Base-by-base conservation (phyloP, 2,888 invertebrate species). In the Cartodere bifasciata region DNA sequence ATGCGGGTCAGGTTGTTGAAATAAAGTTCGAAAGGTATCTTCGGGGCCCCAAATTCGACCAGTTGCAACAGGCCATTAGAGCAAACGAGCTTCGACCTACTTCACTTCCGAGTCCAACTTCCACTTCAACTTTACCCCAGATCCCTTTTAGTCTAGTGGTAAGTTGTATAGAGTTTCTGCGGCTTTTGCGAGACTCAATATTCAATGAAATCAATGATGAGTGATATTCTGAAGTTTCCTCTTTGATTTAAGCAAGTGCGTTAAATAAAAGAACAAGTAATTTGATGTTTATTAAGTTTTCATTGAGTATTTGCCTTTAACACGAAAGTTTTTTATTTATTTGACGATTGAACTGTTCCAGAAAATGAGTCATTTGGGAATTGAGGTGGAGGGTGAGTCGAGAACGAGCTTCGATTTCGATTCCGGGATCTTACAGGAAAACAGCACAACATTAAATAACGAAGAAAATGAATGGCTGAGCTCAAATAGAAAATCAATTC, bases 31-130 rank as follows among this genome's bases (percentile, higher is more conserved):
- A 80, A 44, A 63, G 82, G 44, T 92, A 86, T 56, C 68, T 86
- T 11, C 72, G 86, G 32, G 90, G 88, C n/a, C 83, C 85, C 45
- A 84, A 85, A 60, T 86, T 75, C 61, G 85, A 86, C 52, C 79
- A 77, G 51, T 66, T 84, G 2, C 83, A 84, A 60, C 76, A 76
- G 49, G 84, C 83, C 11, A 68, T 84, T 35, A 70, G 69, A 20
- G 83, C 81, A 3, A 79, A 81, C 50, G 78, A 75, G 30, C 59
- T 72, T 23, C 66, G 72, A 47, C 72, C 75, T 2, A 60, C 65
- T 35, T 64, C 65, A 4, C 75, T 76, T 0, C 70, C 74, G 6
- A 76, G 76, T 15, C 75, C 77, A 1, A n/a, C n/a, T n/a, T 78
- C 79, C 3, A 72, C 77, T 29, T 72, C 78, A 1, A 80, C 81